Evolutionary conservation across 2,888 invertebrate genomes (phyloP).

Genomic region (Rhaphigaster nebulosa): DNA sequence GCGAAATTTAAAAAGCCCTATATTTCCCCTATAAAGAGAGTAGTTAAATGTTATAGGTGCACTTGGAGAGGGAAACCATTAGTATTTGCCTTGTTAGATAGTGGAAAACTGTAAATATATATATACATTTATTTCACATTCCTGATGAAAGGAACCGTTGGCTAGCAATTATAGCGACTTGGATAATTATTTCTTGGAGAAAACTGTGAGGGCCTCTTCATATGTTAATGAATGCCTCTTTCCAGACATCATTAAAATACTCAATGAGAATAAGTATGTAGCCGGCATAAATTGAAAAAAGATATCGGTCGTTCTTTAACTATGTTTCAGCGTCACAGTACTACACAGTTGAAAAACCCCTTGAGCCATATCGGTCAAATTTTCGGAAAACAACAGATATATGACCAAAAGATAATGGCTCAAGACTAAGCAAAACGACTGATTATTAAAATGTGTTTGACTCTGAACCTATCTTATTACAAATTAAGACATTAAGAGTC

Average conservation of each 20-base stretch:
- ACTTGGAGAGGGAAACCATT: not conserved
- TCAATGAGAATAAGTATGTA: not conserved
- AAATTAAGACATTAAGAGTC: no score
- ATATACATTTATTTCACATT: not conserved
- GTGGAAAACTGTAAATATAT: constrained; percentile 10
- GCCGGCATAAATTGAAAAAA: not conserved
- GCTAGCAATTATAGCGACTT: constrained; percentile 29
- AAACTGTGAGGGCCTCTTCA: constrained; percentile 1
- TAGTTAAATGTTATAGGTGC: not conserved
- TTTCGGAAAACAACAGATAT: no score
- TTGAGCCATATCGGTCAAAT: no score
- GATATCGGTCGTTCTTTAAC: not conserved
- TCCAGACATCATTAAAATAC: constrained; percentile 26
- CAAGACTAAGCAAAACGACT: no score
- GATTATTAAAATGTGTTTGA: no score
- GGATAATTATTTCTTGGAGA: constrained; percentile 18
- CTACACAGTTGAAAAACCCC: no score
- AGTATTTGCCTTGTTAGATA: not conserved
- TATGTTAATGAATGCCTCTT: constrained; percentile 36
- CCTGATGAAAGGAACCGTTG: constrained; percentile 19
- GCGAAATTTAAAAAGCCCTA: not conserved
- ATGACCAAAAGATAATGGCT: no score
- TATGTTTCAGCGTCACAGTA: not conserved
- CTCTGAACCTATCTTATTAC: no score
- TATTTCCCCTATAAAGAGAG: not conserved